Conservation (phyloP, 2,113 vertebrate species). For the Willisornis vidua region DNA sequence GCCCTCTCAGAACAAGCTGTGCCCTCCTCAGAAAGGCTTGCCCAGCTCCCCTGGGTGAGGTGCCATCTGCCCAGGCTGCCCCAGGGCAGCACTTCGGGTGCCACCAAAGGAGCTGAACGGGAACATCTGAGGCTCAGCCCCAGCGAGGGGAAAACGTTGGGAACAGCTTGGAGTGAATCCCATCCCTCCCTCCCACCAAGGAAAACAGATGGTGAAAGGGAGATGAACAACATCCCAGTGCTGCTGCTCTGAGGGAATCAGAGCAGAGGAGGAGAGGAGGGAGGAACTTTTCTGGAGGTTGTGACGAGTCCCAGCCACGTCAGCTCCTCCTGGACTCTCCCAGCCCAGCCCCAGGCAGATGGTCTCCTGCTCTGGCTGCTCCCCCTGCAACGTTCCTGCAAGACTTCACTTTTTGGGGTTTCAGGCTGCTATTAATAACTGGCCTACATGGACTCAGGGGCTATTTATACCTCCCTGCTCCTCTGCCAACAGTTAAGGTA, state of each 20-base stretch:
- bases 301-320: neutral
- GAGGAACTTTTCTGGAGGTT: neutral
- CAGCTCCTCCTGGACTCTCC: neutral
- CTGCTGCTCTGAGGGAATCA: neutral
- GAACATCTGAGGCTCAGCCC: conserved; percentile 38
- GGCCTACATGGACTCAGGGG: neutral
- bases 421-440: neutral
- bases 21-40: neutral
- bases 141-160: neutral
- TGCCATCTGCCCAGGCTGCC: neutral
- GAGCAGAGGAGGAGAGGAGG: neutral
- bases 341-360: neutral
- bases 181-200: conserved; percentile 34
- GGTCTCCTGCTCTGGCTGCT: neutral
- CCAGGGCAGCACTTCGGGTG: neutral
- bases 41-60: neutral
- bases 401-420: neutral
- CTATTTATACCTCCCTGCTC: neutral
- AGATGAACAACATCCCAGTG: conserved; percentile 14
- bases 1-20: neutral
- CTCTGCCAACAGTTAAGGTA: neutral
- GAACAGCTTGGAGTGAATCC: conserved; percentile 39
- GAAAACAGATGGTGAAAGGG: conserved; percentile 41
- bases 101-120: neutral
- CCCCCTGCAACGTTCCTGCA: neutral